These are phyloP conservation scores for Pangasius sanitwongsei DNA, from an alignment of 2,797 vertebrate genomes.

Conservation along the genomic window DNA sequence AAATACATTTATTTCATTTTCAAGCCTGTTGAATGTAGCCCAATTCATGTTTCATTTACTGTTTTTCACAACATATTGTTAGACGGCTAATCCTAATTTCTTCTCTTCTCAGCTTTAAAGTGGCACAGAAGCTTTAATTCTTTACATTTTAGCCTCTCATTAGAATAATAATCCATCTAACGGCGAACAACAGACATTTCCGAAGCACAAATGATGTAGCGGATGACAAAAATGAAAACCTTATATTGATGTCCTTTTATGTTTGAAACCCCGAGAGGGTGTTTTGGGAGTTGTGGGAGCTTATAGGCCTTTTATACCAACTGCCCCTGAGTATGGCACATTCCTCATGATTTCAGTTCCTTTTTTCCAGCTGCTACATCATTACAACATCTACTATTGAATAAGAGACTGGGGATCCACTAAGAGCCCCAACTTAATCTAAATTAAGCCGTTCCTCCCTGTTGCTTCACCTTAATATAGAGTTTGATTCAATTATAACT, in stretches of 20 bases:
- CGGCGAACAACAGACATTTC: neutral
- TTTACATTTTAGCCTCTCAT: neutral
- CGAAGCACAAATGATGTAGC: neutral
- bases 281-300: neutral
- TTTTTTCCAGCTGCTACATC: neutral
- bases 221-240: neutral
- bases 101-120: neutral
- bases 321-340: neutral
- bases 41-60: neutral
- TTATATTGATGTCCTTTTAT: neutral
- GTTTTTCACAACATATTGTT: neutral
- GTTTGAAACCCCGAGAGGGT: neutral
- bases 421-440: neutral
- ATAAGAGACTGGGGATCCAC: neutral
- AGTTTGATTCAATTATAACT: conserved; percentile 16
- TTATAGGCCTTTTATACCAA: neutral
- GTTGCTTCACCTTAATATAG: neutral
- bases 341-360: neutral
- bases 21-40: neutral
- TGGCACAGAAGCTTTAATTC: neutral
- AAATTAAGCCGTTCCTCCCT: conserved; percentile 1
- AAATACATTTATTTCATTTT: neutral
- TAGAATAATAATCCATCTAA: neutral
- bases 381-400: neutral
- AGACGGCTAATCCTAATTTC: neutral